A percentile compares a stretch with the other conserved stretches of the same genome.
phyloP scores from a whole-genome alignment of 1,140 invertebrate genomes.

The Microvelia longipes region DNA sequence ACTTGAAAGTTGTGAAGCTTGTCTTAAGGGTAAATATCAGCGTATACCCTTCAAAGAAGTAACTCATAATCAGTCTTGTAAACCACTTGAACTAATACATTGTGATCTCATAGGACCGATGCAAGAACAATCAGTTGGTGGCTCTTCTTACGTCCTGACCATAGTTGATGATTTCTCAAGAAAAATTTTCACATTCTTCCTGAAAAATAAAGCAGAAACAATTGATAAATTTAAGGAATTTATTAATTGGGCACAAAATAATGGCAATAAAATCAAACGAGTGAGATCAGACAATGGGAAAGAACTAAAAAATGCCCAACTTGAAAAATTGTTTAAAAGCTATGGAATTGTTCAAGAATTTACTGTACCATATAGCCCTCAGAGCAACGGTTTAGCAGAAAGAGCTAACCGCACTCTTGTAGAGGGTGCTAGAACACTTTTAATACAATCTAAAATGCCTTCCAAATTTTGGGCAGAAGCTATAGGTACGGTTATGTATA shows the following conservation, averaged over 20 bases:
- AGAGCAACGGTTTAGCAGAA: not conserved
- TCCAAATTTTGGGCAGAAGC: slow-evolving; percentile 5
- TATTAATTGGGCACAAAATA: not conserved
- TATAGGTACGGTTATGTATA: not conserved
- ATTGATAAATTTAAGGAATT: not conserved
- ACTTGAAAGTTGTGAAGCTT: not conserved
- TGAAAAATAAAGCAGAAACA: not conserved
- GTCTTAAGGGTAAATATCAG: not conserved
- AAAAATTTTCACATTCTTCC: not conserved
- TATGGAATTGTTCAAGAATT: not conserved
- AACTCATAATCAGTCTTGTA: not conserved
- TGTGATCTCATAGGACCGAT: not conserved
- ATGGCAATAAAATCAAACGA: not conserved
- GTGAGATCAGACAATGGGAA: not conserved
- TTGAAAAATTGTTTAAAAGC: not conserved
- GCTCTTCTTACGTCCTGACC: not conserved
- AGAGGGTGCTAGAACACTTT: not conserved
- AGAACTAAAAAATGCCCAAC: not conserved
- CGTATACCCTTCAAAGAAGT: not conserved
- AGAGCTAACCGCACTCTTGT: not conserved
- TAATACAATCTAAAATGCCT: not conserved
- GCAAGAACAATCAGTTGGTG: not conserved
- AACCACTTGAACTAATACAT: not conserved
- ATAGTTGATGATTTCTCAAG: not conserved
- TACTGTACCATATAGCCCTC: not conserved